phyloP scores from a whole-genome alignment of 2,888 invertebrate species.

The Scelioninae gen. 2 region DNA sequence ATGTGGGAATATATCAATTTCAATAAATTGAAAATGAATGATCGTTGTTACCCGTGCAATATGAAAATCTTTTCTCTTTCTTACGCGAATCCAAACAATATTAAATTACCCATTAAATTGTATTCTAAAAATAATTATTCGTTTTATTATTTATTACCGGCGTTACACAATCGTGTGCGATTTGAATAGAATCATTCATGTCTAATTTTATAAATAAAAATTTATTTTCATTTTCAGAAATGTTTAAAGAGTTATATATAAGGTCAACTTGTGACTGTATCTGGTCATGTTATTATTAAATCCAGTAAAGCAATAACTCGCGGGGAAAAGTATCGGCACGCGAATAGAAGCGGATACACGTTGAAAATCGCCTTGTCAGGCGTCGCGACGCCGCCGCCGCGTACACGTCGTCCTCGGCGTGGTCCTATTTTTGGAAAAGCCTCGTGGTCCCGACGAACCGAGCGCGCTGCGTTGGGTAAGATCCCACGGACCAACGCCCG shows the following conservation, averaged over 20 bases:
- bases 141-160: no score
- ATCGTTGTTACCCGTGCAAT: no score
- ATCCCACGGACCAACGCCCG: conserved; percentile 72
- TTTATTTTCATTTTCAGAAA: no score
- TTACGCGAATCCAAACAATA: neutral
- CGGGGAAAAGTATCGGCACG: neutral
- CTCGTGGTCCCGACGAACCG: conserved; percentile 65
- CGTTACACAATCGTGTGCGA: no score
- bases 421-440: conserved; percentile 73
- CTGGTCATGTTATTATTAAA: no score
- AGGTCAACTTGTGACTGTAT: no score
- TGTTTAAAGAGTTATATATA: no score
- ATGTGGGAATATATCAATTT: no score
- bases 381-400: conserved; percentile 64
- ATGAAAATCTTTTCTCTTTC: neutral
- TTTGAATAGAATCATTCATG: no score
- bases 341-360: conserved; percentile 24
- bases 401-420: conserved; percentile 64
- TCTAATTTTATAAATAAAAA: no score
- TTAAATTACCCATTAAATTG: neutral
- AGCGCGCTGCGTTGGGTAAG: conserved; percentile 65
- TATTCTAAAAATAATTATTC: neutral
- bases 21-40: no score
- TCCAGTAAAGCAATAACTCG: no score
- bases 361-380: conserved; percentile 55